Conservation (phyloP, 2,113 vertebrate genomes). For the Chiloscyllium plagiosum region DNA sequence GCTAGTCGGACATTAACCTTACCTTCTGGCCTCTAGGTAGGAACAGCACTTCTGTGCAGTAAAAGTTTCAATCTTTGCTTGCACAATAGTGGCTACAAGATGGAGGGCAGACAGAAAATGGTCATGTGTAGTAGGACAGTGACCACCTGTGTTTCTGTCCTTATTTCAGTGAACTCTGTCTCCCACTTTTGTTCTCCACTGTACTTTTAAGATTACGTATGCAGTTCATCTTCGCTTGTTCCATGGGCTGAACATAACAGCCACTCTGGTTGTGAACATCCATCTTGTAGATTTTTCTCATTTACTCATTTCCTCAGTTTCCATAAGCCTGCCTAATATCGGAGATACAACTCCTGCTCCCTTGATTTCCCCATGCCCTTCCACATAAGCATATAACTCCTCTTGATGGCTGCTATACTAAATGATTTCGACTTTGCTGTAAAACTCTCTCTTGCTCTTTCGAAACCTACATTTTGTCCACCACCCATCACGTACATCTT, state of each 20-base stretch:
- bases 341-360: background rate
- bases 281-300: background rate
- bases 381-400: background rate
- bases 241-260: background rate
- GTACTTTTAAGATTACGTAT: background rate
- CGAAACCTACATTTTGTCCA: background rate
- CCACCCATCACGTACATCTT: no score
- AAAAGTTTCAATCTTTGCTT: background rate
- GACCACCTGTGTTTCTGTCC: background rate
- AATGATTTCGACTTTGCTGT: background rate
- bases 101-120: background rate
- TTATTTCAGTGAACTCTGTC: background rate
- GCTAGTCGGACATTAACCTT: no score
- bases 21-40: no score
- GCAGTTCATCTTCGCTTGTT: background rate
- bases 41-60: no score
- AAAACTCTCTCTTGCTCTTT: background rate
- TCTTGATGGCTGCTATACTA: background rate
- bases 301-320: background rate
- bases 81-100: background rate
- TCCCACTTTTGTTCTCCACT: background rate
- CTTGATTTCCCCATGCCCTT: background rate
- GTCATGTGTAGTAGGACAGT: background rate
- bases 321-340: background rate
- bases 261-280: background rate